Conservation (phyloP, 1,140 invertebrate genomes). For the Penaeus vannamei region DNA sequence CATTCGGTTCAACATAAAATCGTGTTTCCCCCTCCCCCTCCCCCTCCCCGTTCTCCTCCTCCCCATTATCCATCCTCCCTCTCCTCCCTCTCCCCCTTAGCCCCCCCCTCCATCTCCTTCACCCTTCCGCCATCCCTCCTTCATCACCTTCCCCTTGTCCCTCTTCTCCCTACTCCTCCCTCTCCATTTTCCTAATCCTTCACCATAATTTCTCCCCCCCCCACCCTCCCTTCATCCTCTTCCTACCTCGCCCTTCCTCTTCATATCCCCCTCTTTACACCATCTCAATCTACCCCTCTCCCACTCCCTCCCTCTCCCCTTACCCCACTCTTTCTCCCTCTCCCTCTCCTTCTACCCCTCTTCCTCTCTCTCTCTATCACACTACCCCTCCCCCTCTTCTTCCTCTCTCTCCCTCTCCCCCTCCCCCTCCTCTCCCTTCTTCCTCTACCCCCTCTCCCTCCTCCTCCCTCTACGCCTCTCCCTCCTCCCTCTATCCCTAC, state of each 20-base stretch:
- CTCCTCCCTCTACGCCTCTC: background rate
- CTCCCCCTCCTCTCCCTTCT: background rate
- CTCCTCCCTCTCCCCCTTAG: background rate
- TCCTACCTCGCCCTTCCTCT: background rate
- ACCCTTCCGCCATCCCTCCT: background rate
- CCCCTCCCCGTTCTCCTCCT: background rate
- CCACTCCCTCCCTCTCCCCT: background rate
- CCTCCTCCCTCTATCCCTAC: background rate
- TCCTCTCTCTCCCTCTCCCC: background rate
- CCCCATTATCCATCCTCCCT: too few species aligned
- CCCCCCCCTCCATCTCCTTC: background rate
- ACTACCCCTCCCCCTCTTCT: background rate
- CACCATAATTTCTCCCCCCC: background rate
- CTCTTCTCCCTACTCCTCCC: too few species aligned
- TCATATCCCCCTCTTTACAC: background rate
- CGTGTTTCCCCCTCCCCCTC: too few species aligned
- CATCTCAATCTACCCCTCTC: too few species aligned
- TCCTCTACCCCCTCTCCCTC: background rate
- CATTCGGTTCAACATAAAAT: too few species aligned
- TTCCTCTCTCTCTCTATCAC: background rate
- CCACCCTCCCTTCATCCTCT: background rate
- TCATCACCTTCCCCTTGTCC: background rate
- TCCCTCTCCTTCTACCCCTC: background rate
- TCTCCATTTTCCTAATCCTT: background rate
- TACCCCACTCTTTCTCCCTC: background rate